Evolutionary conservation across 2,888 invertebrate species (phyloP).

Genomic region (Hirtodrosophila confusa): DNA sequence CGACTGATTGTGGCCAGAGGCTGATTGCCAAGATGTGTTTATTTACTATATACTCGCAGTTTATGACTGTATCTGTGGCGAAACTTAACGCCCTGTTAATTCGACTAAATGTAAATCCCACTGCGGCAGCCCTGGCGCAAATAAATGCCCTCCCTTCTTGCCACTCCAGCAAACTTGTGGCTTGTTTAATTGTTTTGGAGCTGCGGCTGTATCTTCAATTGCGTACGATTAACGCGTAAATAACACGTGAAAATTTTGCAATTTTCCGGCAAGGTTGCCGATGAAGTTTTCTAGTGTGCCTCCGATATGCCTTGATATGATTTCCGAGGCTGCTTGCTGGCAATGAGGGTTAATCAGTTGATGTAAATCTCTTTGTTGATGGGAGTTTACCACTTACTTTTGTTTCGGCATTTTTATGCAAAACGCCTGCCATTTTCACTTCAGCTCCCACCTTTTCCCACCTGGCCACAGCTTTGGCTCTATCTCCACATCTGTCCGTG

Average conservation of each 20-base stretch:
- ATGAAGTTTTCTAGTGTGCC: conserved; percentile 43
- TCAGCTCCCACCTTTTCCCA: conserved; percentile 7
- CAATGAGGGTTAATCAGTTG: conserved; percentile 63
- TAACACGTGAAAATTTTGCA: conserved; percentile 76
- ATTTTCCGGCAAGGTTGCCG: conserved; percentile 59
- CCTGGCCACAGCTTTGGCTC: conserved; percentile 3
- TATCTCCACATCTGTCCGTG: conserved; percentile 3
- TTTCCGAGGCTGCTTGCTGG: conserved; percentile 40
- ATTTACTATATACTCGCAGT: conserved; percentile 14
- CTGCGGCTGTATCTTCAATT: conserved; percentile 54
- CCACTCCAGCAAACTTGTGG: conserved; percentile 3
- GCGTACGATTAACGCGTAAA: conserved; percentile 68
- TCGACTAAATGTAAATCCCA: conserved; percentile 64
- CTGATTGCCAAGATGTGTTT: conserved; percentile 47
- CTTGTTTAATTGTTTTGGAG: conserved; percentile 52
- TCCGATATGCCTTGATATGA: conserved; percentile 1
- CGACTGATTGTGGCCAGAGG: conserved; percentile 14
- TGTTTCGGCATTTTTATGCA: conserved; percentile 55
- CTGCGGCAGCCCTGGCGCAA: conserved; percentile 67
- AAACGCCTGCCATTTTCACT: conserved; percentile 34
- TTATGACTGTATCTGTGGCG: conserved; percentile 60
- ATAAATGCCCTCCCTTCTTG: conserved; percentile 52
- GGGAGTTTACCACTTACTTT: conserved; percentile 63
- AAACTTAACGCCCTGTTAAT: conserved; percentile 80
- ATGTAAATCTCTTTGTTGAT: conserved; percentile 59